Conservation (phyloP, 2,888 invertebrate species). For the Drosophila incognita region DNA sequence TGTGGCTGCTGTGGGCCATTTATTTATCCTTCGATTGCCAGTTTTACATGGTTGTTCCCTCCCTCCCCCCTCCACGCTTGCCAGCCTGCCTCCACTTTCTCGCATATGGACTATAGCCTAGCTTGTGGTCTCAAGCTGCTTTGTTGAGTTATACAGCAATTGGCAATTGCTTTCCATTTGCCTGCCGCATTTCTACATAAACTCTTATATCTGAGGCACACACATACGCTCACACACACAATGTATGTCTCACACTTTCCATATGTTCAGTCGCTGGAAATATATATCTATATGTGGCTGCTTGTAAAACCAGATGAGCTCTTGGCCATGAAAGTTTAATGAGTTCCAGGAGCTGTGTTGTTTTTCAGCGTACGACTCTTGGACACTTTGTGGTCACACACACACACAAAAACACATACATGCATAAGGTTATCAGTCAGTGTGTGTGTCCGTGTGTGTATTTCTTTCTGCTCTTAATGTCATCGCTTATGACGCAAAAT, state of each 20-base stretch:
- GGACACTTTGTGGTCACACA: constrained; percentile 44
- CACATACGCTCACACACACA: constrained; percentile 2
- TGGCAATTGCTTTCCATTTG: constrained; percentile 70
- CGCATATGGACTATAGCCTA: background rate
- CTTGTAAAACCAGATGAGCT: constrained; percentile 55
- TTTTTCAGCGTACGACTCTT: constrained; percentile 27
- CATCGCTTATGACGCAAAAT: constrained; percentile 65
- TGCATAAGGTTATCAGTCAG: constrained; percentile 32
- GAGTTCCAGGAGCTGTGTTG: constrained; percentile 41
- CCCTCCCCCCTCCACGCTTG: background rate
- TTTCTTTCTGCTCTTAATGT: constrained; percentile 52
- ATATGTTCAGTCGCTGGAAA: constrained; percentile 25
- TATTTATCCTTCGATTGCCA: constrained; percentile 52
- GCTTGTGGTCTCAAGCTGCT: constrained; percentile 26
- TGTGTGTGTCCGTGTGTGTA: background rate
- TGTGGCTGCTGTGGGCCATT: constrained; percentile 37
- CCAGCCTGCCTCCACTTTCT: background rate
- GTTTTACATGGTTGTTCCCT: constrained; percentile 25
- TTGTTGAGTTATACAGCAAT: constrained; percentile 52
- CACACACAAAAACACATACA: background rate
- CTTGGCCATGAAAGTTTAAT: constrained; percentile 71
- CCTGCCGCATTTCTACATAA: constrained; percentile 56
- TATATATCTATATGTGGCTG: constrained; percentile 11
- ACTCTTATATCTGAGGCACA: constrained; percentile 30
- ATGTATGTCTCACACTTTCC: constrained; percentile 30